A percentile compares a stretch with the other conserved stretches of the same genome.
Conservation (phyloP, 2,888 invertebrate species). For the Drepanosiphum platanoidis region DNA sequence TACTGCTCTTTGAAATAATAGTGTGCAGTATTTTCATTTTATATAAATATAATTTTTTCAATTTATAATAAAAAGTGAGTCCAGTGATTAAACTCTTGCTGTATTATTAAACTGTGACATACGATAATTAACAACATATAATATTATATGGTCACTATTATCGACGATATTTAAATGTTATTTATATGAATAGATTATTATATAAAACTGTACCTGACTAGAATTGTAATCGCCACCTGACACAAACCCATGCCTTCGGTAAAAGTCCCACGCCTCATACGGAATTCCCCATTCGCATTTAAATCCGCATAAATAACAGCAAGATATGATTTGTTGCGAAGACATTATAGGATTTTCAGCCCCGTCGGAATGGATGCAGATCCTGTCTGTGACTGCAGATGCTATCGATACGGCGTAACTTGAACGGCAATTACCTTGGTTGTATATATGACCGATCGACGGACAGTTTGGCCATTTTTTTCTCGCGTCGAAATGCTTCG, state of each 20-base stretch:
- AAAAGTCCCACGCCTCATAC: constrained; percentile 58
- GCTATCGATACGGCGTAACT: constrained; percentile 70
- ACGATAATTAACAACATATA: no score
- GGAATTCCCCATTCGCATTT: constrained; percentile 63
- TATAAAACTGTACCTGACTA: constrained; percentile 59
- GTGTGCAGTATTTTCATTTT: no score
- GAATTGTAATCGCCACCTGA: constrained; percentile 63
- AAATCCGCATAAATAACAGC: constrained; percentile 62
- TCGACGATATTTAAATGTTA: no score
- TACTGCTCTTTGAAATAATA: no score
- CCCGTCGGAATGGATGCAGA: constrained; percentile 63
- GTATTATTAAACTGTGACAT: no score
- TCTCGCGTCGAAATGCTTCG: constrained; percentile 77
- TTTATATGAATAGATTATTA: no score
- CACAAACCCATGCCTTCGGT: constrained; percentile 59
- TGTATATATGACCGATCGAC: constrained; percentile 81
- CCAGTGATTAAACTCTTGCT: no score
- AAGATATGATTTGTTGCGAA: constrained; percentile 62
- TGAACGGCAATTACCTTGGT: constrained; percentile 90
- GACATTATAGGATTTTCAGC: constrained; percentile 56
- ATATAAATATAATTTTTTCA: no score
- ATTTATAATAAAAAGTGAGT: no score
- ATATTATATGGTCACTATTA: no score
- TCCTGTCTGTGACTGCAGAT: constrained; percentile 61
- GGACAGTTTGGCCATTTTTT: constrained; percentile 85